Percentiles rank a stretch among this genome's conserved stretches.
phyloP scores from a whole-genome alignment of 2,797 vertebrate genomes.

The Helarctos malayanus region DNA sequence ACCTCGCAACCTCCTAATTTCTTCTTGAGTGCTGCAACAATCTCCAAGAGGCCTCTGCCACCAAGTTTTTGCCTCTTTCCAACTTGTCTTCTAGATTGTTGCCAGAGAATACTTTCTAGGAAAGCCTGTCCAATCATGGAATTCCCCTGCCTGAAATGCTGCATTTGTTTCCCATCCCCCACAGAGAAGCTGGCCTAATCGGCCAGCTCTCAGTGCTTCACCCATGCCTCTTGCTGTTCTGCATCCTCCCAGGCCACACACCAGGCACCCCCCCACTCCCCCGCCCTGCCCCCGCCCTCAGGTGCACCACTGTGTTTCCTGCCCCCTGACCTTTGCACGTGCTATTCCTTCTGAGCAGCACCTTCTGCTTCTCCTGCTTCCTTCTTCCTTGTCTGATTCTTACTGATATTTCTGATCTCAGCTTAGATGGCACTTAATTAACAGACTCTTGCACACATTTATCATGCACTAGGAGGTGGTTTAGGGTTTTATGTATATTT shows the following conservation, averaged over 20 bases:
- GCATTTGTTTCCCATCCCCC: no score
- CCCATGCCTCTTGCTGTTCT: neutral
- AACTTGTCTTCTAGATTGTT: neutral
- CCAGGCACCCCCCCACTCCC: neutral
- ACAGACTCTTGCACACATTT: neutral
- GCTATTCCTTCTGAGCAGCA: neutral
- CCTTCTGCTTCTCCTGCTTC: neutral
- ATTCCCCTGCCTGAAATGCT: constrained; percentile 2
- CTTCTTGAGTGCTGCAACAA: neutral
- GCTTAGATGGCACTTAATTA: neutral
- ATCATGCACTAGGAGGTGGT: neutral
- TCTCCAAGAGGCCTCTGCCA: neutral
- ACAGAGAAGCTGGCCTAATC: neutral
- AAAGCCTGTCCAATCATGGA: neutral
- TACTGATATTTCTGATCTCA: neutral
- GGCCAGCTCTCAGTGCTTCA: neutral
- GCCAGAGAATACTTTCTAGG: constrained; percentile 43
- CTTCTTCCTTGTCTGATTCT: neutral
- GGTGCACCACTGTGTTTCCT: fast-evolving
- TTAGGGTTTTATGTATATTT: neutral
- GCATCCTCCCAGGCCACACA: neutral
- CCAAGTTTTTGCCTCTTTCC: neutral
- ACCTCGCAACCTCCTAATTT: neutral
- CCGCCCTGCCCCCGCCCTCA: neutral
- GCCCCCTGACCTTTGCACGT: fast-evolving